Evolutionary conservation across 2,797 vertebrate species (phyloP).

Genomic region (Lophius americanus): DNA sequence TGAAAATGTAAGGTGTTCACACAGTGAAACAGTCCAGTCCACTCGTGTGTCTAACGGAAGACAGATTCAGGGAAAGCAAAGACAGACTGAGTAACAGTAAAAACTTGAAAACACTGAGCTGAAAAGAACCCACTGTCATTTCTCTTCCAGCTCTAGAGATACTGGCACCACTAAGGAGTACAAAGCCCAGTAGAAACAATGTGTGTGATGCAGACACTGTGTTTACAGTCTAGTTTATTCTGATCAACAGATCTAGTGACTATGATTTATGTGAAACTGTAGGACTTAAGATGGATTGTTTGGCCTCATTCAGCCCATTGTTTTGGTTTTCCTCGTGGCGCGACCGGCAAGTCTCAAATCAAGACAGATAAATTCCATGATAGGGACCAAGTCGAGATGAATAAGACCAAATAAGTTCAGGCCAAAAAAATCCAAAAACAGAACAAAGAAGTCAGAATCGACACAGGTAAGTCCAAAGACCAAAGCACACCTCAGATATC

Average conservation of each 20-base stretch:
- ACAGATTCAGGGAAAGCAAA: slow-evolving; percentile 25
- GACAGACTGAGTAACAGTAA: slow-evolving; percentile 31
- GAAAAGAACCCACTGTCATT: slow-evolving; percentile 36
- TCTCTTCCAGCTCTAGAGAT: slow-evolving; percentile 34
- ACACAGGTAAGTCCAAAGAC: too few relatives aligned
- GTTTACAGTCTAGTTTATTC: slow-evolving; percentile 18
- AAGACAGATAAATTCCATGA: too few relatives aligned
- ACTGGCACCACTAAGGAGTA: slow-evolving; percentile 48
- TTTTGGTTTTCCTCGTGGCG: neutral
- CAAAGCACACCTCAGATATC: too few relatives aligned
- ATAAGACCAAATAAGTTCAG: too few relatives aligned
- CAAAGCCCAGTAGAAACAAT: slow-evolving; percentile 32
- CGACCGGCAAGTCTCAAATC: neutral
- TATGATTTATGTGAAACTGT: neutral
- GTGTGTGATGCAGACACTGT: slow-evolving; percentile 14
- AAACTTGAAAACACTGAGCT: slow-evolving; percentile 18
- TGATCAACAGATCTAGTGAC: neutral
- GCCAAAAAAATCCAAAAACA: too few relatives aligned
- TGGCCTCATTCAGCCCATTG: neutral
- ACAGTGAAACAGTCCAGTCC: slow-evolving; percentile 6
- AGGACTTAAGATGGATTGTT: too few relatives aligned
- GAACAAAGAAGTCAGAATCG: too few relatives aligned
- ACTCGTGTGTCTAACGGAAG: slow-evolving; percentile 40
- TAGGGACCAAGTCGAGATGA: too few relatives aligned
- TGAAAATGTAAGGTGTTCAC: too few relatives aligned